Evolutionary conservation across 2,797 vertebrate genomes (phyloP), one percentile per base, ranked within the genome.

Genomic region (Gymnocypris eckloni): DNA sequence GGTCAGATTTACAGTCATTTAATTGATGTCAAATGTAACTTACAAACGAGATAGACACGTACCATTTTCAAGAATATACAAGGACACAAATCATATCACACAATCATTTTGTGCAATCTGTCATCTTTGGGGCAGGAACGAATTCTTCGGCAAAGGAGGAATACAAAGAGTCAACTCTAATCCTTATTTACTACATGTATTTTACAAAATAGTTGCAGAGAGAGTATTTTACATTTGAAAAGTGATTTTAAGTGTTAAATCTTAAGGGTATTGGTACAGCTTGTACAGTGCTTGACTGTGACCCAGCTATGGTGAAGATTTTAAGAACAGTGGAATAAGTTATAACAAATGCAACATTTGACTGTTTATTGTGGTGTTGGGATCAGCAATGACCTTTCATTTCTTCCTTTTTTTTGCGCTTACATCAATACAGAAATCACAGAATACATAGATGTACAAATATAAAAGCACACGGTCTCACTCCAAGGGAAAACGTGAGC

Each of bases 21-120:
- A 98, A 97, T 97, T 96, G 95, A 97, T 97, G 96, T 96, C 96
- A 97, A 97, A 96, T 95, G 95, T 96, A 96, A 95, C 96, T 97
- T 97, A 97, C 96, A 98, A 97, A 97, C 94, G 95, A 95, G 94
- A 96, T 96, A 95, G 95, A 97, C 96, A 96, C 93, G 95, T 96
- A 96, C 96, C 96, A 97, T 96, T 97, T 93, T 94, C 96, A 97
- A 97, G 94, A 96, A 96, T 96, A 96, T 96, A 97, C 96, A 98
- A 87, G 90, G 94, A 97, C 96, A 97, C 95, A 96, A 95, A 96
- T 96, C 95, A 96, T 94, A 59, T 80, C 93, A 96, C 94, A 95
- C 94, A 92, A 95, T 91, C 92, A 90, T 94, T 92, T 94, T 96
- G 94, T 95, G 96, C 94, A 94, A 93, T 91, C 94, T 92, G 90